phyloP scores from a whole-genome alignment of 2,888 invertebrate genomes.

The Dicroscelio sp. region DNA sequence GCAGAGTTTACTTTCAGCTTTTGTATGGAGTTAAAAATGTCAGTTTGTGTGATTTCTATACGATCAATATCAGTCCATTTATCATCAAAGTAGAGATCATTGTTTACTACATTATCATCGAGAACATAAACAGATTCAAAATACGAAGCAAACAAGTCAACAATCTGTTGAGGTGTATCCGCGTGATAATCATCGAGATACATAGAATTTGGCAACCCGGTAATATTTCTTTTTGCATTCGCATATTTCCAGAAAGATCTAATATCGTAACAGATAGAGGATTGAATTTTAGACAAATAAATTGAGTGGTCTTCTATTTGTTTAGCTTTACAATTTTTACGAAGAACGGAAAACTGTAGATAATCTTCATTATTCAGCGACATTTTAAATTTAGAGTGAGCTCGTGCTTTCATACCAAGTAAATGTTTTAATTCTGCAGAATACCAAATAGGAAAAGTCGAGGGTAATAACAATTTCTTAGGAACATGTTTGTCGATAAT shows the following conservation, averaged over 20 bases:
- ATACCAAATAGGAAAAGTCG: not conserved
- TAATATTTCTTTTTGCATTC: not conserved
- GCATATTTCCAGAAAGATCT: slow-evolving; percentile 7
- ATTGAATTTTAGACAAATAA: not conserved
- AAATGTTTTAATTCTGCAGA: not conserved
- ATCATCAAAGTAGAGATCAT: too few relatives aligned
- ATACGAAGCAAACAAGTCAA: not conserved
- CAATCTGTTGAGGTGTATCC: not conserved
- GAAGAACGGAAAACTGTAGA: not conserved
- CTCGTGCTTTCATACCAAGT: not conserved
- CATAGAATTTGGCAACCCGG: not conserved
- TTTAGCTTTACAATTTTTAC: not conserved
- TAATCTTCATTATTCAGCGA: not conserved
- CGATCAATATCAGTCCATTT: not conserved
- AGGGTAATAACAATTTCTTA: not conserved
- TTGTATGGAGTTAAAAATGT: not conserved
- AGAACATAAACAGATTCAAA: slow-evolving; percentile 1
- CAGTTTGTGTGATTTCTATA: not conserved
- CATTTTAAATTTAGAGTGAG: not conserved
- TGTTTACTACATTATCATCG: too few relatives aligned
- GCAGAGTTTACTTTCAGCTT: not conserved
- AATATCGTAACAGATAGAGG: not conserved
- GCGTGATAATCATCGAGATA: not conserved
- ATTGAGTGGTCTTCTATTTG: not conserved
- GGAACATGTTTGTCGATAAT: slow-evolving; percentile 17